These are phyloP conservation scores for Podocnemis expansa DNA, from an alignment of 2,113 vertebrate genomes.

Conservation along the genomic window DNA sequence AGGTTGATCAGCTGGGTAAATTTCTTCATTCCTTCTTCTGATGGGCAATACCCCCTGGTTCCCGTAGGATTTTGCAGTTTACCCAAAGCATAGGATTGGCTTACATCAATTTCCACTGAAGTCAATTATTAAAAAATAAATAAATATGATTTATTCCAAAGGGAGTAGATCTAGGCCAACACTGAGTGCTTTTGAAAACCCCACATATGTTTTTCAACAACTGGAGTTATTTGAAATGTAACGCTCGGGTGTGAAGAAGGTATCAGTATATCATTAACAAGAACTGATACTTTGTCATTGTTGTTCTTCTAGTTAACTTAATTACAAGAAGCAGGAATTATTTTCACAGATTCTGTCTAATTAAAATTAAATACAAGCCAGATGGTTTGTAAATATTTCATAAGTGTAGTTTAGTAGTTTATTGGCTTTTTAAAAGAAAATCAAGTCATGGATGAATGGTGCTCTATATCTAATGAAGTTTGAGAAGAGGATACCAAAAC, in stretches of 20 bases:
- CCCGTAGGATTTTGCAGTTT: background rate
- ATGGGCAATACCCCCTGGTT: background rate
- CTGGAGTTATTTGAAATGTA: background rate
- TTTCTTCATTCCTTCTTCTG: background rate
- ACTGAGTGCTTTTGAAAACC: background rate
- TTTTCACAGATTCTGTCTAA: background rate
- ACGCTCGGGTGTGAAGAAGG: background rate
- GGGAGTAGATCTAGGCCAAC: background rate
- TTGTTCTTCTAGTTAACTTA: background rate
- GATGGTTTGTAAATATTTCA: background rate
- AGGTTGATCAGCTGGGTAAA: background rate
- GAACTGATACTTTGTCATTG: background rate
- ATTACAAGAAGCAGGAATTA: background rate
- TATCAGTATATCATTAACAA: background rate
- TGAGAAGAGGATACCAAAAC: background rate
- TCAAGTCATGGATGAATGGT: background rate
- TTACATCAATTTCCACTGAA: background rate
- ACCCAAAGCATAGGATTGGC: background rate
- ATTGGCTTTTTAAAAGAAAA: background rate
- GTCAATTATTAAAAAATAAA: background rate
- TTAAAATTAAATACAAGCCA: slow-evolving; percentile 3
- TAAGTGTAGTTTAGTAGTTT: background rate
- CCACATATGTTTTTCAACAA: background rate
- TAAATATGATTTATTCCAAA: background rate
- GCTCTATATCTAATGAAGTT: background rate